These are phyloP conservation scores for Neomorphus geoffroyi DNA, from an alignment of 2,797 vertebrate species.

Conservation along the genomic window DNA sequence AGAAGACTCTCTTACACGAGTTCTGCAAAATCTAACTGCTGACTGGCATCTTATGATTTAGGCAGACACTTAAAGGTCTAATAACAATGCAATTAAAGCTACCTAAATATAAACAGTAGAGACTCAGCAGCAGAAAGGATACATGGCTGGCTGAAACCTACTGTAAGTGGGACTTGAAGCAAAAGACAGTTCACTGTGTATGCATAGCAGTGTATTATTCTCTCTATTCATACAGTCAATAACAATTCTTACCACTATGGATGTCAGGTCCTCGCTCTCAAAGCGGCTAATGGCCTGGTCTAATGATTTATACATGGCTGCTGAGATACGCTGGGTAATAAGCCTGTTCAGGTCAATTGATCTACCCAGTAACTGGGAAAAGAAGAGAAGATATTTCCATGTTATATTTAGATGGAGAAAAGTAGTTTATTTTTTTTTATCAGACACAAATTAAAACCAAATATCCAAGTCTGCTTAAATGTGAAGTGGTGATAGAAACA, in stretches of 20 bases:
- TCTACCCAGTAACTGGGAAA: conserved; percentile 83
- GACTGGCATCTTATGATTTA: not conserved
- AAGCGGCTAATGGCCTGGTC: conserved; percentile 92
- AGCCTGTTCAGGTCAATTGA: conserved; percentile 91
- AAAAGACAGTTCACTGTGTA: not conserved
- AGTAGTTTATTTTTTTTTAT: not conserved
- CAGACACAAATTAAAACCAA: not conserved
- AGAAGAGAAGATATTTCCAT: not conserved
- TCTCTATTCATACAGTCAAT: not conserved
- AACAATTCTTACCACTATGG: conserved; percentile 84
- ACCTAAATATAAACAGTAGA: not conserved
- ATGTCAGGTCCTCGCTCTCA: conserved; percentile 91
- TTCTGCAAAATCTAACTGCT: not conserved
- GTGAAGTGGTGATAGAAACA: accelerated
- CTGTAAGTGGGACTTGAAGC: not conserved
- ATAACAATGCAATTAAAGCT: conserved; percentile 23
- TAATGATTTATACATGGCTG: conserved; percentile 90
- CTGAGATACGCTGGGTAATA: conserved; percentile 90
- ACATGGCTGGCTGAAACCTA: not conserved
- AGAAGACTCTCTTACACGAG: not conserved
- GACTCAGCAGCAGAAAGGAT: not conserved
- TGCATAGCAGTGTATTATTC: not conserved
- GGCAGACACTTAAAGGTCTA: not conserved
- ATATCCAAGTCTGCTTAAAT: not conserved
- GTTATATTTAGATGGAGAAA: not conserved